Evolutionary conservation across 2,888 invertebrate genomes (phyloP).

Genomic region (Acanthopleura granulata): DNA sequence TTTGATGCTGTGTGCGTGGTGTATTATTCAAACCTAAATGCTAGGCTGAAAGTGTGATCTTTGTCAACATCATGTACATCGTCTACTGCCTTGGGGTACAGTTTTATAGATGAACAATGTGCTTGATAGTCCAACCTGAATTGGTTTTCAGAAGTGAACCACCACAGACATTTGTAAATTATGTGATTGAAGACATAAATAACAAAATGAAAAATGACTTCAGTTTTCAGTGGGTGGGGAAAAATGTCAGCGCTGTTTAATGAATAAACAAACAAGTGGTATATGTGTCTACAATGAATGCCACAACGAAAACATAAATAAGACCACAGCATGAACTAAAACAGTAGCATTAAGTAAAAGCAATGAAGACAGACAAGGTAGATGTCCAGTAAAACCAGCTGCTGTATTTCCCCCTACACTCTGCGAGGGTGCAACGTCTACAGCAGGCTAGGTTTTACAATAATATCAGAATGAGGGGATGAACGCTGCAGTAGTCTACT

Average conservation of each 20-base stretch:
- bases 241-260: slow-evolving; percentile 5
- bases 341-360: background rate
- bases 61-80: no score
- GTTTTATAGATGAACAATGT: no score
- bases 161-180: no score
- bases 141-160: no score
- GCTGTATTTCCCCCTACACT: background rate
- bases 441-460: background rate
- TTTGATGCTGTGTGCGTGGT: no score
- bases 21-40: no score
- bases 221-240: background rate
- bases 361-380: slow-evolving; percentile 13
- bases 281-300: background rate
- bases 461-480: background rate
- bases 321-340: slow-evolving; percentile 1
- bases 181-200: background rate
- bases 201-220: background rate
- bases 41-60: no score
- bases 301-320: background rate
- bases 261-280: background rate
- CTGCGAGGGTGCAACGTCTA: no score
- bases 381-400: slow-evolving; percentile 6
- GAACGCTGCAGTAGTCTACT: background rate
- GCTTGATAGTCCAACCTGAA: no score
- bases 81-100: no score